Evolutionary conservation across 1,140 invertebrate species (phyloP).

Genomic region (Bombus terrestris): DNA sequence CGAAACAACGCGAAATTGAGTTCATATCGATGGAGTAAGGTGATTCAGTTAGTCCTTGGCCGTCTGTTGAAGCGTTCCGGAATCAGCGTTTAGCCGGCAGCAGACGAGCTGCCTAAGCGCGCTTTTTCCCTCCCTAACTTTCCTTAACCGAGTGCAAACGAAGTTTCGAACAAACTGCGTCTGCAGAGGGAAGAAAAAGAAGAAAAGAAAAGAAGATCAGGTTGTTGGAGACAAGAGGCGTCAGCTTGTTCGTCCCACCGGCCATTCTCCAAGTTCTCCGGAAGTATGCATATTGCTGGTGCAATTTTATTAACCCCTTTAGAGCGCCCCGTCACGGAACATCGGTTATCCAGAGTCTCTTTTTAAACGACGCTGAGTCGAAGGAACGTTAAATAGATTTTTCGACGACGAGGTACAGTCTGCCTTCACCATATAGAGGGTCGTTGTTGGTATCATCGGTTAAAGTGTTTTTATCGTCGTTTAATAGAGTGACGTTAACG

Average conservation of each 20-base stretch:
- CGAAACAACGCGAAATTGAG: too few relatives aligned
- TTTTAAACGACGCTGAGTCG: neutral
- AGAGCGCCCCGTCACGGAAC: conserved; percentile 10
- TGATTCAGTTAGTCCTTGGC: neutral
- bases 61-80: neutral
- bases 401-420: neutral
- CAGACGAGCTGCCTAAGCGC: neutral
- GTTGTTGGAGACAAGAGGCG: neutral
- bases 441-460: neutral
- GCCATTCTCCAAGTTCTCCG: neutral
- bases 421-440: too few relatives aligned
- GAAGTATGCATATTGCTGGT: conserved; percentile 45
- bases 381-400: neutral
- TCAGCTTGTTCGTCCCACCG: conserved; percentile 35
- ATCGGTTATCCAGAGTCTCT: neutral
- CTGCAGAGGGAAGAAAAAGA: too few relatives aligned
- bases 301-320: conserved; percentile 46
- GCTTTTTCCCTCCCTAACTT: conserved; percentile 18
- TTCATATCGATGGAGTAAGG: neutral
- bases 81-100: conserved; percentile 9
- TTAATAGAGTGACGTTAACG: conserved; percentile 3
- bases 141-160: conserved; percentile 36
- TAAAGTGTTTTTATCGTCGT: conserved; percentile 6
- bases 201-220: neutral
- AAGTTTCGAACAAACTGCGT: conserved; percentile 50